Evolutionary conservation across 2,888 invertebrate species (phyloP).

Genomic region (Athetis lepigone): DNA sequence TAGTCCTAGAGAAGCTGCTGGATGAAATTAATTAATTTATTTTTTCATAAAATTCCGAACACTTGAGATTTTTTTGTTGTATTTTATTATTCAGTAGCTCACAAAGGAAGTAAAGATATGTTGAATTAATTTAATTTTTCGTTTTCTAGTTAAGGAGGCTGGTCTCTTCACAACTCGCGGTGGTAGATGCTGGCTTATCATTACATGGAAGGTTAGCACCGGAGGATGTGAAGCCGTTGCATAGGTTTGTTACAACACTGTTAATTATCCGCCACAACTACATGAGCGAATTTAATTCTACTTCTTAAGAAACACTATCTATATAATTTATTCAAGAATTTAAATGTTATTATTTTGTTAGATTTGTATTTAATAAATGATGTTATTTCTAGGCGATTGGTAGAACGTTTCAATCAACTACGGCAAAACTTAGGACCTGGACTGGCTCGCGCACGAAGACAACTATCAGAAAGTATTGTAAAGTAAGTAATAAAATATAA

Average conservation of each 20-base stretch:
- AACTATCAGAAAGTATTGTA: constrained; percentile 95
- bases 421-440: constrained; percentile 94
- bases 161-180: constrained; percentile 94
- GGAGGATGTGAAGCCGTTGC: constrained; percentile 96
- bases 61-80: no score
- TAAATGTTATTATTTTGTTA: background rate
- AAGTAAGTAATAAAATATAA: no score
- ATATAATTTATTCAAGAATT: no score
- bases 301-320: no score
- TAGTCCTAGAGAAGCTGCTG: constrained; percentile 81
- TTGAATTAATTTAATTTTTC: no score
- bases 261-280: no score
- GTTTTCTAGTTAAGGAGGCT: constrained; percentile 86
- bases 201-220: constrained; percentile 97
- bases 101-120: no score
- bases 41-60: no score
- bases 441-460: constrained; percentile 91
- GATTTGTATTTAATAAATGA: background rate
- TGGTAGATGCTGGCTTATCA: constrained; percentile 95
- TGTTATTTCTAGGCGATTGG: constrained; percentile 91
- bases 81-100: no score
- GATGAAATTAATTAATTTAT: no score
- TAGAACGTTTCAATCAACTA: constrained; percentile 96
- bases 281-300: no score
- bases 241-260: constrained; percentile 82